These are phyloP conservation scores for Carassius gibelio DNA, from an alignment of 2,113 vertebrate species.

Conservation along the genomic window DNA sequence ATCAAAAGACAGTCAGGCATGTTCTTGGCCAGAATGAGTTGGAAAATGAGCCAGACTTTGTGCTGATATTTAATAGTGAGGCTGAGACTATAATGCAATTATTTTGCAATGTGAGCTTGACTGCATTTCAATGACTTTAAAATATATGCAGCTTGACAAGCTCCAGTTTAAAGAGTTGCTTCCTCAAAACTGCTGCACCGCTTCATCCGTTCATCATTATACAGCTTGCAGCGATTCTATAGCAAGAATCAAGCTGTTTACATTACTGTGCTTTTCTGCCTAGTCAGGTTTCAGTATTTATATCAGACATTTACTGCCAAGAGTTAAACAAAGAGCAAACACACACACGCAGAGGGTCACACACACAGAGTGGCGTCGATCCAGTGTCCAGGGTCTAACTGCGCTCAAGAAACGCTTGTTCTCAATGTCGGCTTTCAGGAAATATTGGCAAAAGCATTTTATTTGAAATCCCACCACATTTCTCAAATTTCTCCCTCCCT, in stretches of 20 bases:
- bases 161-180: too few relatives aligned
- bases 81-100: neutral
- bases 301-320: constrained; percentile 63
- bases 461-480: constrained; percentile 74
- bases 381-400: constrained; percentile 58
- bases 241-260: constrained; percentile 49
- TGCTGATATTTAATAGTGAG: neutral
- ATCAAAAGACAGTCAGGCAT: neutral
- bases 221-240: constrained; percentile 9
- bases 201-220: neutral
- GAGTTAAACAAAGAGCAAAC: constrained; percentile 47
- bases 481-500: constrained; percentile 73
- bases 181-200: neutral
- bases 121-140: neutral
- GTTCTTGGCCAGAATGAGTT: neutral
- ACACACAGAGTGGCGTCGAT: constrained; percentile 48
- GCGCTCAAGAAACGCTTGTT: constrained; percentile 60
- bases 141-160: neutral
- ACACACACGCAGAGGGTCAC: constrained; percentile 19
- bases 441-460: constrained; percentile 76
- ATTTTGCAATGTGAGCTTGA: neutral
- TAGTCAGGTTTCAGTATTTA: constrained; percentile 65
- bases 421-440: constrained; percentile 79
- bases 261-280: constrained; percentile 61
- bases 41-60: neutral